Base-by-base conservation (phyloP, 2,888 invertebrate genomes). In the Dryococelus australis region DNA sequence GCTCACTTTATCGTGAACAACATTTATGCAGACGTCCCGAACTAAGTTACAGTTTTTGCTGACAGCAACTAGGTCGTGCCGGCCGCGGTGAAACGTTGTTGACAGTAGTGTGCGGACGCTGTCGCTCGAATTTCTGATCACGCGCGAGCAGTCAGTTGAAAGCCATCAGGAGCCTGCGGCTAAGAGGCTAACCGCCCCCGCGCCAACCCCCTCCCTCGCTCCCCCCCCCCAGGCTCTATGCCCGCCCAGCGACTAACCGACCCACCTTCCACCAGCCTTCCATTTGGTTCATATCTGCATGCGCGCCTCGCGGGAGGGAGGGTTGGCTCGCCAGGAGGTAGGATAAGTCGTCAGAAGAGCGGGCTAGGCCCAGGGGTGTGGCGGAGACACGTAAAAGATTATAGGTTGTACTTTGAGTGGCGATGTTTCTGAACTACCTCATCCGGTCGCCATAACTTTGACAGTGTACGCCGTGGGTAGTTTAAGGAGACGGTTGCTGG, bases 141-240 rank as follows among this genome's bases (percentile, higher is more conserved):
- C 65, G 65, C 65, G 65, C 65, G 24, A 65, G 65, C 65, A 65
- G 65, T 65, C 65, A 65, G 65, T 65, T 65, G 65, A 65, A 65
- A 65, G 65, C 65, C 65, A 65, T 65, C 65, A 65, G 65, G 65
- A 20, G 65, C 65, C 24, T 8, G 65, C 65, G 65, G 65, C 65
- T 65, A 65, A 65, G 65, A 65, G 65, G 65, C 65, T 65, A 65
- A 65, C 65, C 65, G n/a, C 65, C 24, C 20, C 3, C 8, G 24
- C 20, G 12, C 65, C 65, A n/a, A 3, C 65, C 65, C 65, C 65
- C n/a, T 16, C 20, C 51, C 51, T 1, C 1, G 13, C 51, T 4
- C 24, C 6, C 65, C 0, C 51, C 20, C 2, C 65, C 24, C 65
- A n/a, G n/a, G n/a, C n/a, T n/a, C n/a, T n/a, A n/a, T n/a, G 8